These are phyloP conservation scores for Nannoperca australis DNA, from an alignment of 2,797 vertebrate species.

Conservation along the genomic window DNA sequence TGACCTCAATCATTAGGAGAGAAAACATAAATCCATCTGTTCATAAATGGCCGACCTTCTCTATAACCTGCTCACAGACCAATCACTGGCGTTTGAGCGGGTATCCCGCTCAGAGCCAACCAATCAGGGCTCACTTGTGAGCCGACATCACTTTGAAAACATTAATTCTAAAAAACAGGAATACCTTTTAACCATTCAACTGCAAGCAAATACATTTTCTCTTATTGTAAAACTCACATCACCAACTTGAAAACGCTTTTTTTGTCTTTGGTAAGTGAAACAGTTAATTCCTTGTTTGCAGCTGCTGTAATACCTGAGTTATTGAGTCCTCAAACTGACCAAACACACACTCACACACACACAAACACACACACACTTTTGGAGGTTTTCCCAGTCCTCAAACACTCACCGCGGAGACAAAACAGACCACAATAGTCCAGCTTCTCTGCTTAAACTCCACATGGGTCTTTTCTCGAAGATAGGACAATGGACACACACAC, in stretches of 20 bases:
- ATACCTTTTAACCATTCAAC: background rate
- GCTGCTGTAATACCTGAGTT: constrained; percentile 43
- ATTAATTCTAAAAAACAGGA: constrained; percentile 18
- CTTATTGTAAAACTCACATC: background rate
- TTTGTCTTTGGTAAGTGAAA: constrained; percentile 25
- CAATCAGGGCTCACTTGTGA: constrained; percentile 55
- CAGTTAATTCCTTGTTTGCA: constrained; percentile 10
- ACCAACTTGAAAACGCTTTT: background rate
- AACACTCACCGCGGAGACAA: constrained; percentile 70
- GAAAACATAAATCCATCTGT: constrained; percentile 68
- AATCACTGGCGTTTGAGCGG: constrained; percentile 61
- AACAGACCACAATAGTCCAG: constrained; percentile 76
- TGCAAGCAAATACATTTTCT: background rate
- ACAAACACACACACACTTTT: constrained; percentile 15
- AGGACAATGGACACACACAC: constrained; percentile 61
- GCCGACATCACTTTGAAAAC: constrained; percentile 66
- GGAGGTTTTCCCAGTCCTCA: constrained; percentile 59
- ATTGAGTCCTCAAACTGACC: constrained; percentile 44
- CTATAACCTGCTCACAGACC: constrained; percentile 43
- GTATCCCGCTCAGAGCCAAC: constrained; percentile 61
- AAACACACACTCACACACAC: constrained; percentile 47
- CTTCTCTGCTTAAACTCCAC: constrained; percentile 72
- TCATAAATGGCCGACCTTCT: constrained; percentile 64
- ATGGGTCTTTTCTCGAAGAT: constrained; percentile 69
- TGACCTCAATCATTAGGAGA: constrained; percentile 68